These are phyloP conservation scores for Macrobrachium nipponense DNA, from an alignment of 1,140 invertebrate genomes.

Conservation along the genomic window DNA sequence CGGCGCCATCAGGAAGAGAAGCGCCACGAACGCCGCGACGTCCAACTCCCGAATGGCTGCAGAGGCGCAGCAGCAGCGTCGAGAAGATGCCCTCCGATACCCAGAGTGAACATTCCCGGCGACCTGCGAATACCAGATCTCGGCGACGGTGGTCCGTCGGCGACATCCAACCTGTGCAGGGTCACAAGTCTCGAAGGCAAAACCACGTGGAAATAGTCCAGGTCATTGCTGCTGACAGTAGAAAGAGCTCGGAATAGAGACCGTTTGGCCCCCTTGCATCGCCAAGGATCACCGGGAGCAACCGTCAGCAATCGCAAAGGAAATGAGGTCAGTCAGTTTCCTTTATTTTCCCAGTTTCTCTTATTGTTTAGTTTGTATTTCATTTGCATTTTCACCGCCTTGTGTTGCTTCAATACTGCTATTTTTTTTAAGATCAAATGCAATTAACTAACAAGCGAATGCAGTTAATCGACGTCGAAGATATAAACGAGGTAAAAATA, in stretches of 20 bases:
- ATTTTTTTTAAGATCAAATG: too few relatives aligned
- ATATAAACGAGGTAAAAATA: too few relatives aligned
- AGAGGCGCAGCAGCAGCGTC: constrained; percentile 45
- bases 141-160: constrained; percentile 43
- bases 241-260: too few relatives aligned
- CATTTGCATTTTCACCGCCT: too few relatives aligned
- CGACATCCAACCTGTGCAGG: constrained; percentile 14
- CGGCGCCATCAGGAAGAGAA: constrained; percentile 20
- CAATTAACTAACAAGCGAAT: too few relatives aligned
- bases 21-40: neutral
- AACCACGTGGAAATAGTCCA: constrained; percentile 1
- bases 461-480: too few relatives aligned
- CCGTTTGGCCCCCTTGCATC: neutral
- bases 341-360: too few relatives aligned
- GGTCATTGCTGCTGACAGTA: neutral
- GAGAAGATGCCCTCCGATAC: constrained; percentile 25
- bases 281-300: too few relatives aligned
- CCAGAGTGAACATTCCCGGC: constrained; percentile 19
- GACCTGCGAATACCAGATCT: constrained; percentile 1
- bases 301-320: too few relatives aligned
- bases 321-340: too few relatives aligned
- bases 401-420: too few relatives aligned
- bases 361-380: too few relatives aligned
- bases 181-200: neutral
- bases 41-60: neutral